These are phyloP conservation scores for Bombus pascuorum DNA, from an alignment of 1,140 invertebrate genomes.

Conservation along the genomic window DNA sequence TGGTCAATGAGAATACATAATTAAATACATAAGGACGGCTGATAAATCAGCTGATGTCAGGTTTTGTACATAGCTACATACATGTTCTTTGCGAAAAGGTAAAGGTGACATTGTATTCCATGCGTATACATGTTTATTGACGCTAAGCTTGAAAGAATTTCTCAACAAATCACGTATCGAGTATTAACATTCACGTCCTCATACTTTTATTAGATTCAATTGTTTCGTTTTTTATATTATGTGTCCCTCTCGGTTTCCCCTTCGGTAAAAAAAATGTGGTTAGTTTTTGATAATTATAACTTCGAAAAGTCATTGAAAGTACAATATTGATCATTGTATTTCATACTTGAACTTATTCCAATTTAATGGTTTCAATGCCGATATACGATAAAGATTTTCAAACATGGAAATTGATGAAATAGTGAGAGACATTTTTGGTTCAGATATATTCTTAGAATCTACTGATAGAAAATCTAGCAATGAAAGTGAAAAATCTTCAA, in stretches of 20 bases:
- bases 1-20: no score
- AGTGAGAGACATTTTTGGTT: conserved; percentile 72
- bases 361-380: background rate
- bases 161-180: background rate
- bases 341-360: background rate
- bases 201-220: background rate
- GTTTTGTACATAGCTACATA: background rate
- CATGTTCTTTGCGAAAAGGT: background rate
- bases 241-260: background rate
- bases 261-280: background rate
- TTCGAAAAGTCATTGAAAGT: background rate
- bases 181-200: background rate
- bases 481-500: conserved; percentile 53
- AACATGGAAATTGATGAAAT: conserved; percentile 72
- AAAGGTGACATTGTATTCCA: background rate
- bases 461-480: conserved; percentile 56
- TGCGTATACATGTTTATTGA: background rate
- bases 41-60: conserved; percentile 47
- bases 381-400: background rate
- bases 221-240: background rate
- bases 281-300: background rate
- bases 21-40: background rate
- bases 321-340: background rate
- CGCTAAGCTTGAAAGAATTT: background rate
- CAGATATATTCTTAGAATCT: conserved; percentile 35